phyloP scores from a whole-genome alignment of 2,888 invertebrate genomes.

The Leptopilina syphax region DNA sequence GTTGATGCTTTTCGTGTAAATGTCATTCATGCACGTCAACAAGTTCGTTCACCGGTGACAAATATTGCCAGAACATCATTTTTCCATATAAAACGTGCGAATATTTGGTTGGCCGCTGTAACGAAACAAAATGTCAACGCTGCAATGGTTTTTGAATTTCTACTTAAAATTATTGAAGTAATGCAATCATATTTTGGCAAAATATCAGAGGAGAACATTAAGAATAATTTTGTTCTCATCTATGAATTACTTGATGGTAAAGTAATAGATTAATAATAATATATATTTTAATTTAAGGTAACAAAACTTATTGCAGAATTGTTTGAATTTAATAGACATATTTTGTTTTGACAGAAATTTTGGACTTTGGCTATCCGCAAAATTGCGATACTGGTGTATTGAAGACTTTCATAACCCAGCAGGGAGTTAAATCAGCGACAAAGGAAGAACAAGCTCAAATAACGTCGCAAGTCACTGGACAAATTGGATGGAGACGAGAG shows the following conservation, averaged over 20 bases:
- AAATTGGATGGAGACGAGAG: conserved; percentile 99
- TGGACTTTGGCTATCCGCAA: conserved; percentile 99
- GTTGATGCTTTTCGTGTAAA: conserved; percentile 99
- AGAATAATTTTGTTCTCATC: conserved; percentile 99
- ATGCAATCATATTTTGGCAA: conserved; percentile 99
- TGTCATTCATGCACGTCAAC: conserved; percentile 99
- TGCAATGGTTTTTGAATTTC: conserved; percentile 99
- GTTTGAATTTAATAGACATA: too few species aligned
- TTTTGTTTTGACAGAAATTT: conserved; percentile 85
- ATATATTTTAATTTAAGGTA: too few species aligned
- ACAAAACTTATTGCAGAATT: too few species aligned
- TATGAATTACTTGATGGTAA: conserved; percentile 98
- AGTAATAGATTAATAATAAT: not conserved
- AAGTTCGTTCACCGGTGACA: conserved; percentile 98
- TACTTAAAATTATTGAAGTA: conserved; percentile 97
- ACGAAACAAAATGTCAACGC: conserved; percentile 99
- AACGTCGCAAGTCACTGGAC: conserved; percentile 97
- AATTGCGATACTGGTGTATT: conserved; percentile 99
- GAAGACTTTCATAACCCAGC: conserved; percentile 99
- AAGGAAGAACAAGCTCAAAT: conserved; percentile 99
- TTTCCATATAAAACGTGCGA: conserved; percentile 99
- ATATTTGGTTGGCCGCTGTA: conserved; percentile 99
- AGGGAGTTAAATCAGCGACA: conserved; percentile 98
- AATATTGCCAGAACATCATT: conserved; percentile 99
- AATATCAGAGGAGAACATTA: conserved; percentile 99